Evolutionary conservation across 2,888 invertebrate genomes (phyloP).

Genomic region (Drosophila siamana): DNA sequence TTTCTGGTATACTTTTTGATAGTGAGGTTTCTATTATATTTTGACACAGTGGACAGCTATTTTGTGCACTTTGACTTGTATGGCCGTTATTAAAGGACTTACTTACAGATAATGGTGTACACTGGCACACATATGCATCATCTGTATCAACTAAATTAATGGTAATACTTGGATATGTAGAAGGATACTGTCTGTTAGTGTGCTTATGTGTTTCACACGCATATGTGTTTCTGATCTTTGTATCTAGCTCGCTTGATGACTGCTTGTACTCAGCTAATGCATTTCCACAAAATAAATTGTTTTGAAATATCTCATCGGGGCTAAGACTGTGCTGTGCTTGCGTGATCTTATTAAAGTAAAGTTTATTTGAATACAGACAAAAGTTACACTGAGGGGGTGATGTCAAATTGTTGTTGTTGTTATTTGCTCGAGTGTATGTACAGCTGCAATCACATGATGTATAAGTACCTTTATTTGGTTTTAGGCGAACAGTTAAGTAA

Average conservation of each 20-base stretch:
- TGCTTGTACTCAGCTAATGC: not conserved
- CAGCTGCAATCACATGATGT: conserved; percentile 78
- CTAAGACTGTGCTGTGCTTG: conserved; percentile 47
- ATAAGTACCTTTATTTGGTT: conserved; percentile 83
- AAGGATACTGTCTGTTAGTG: conserved; percentile 1
- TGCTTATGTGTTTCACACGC: conserved; percentile 8
- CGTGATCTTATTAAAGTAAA: conserved; percentile 60
- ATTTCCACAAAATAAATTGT: conserved; percentile 2
- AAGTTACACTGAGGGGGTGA: conserved; percentile 51
- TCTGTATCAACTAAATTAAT: conserved; percentile 87
- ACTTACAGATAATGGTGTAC: conserved; percentile 63
- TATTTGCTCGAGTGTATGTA: conserved; percentile 64
- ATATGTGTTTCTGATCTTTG: not conserved
- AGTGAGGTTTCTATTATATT: conserved; percentile 83
- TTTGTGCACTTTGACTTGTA: conserved; percentile 50
- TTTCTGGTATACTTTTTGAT: conserved; percentile 82
- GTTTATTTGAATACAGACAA: conserved; percentile 55
- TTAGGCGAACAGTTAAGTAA: conserved; percentile 82
- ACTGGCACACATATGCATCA: conserved; percentile 83
- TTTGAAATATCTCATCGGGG: conserved; percentile 22
- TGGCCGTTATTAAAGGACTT: conserved; percentile 21
- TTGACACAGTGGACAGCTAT: conserved; percentile 81
- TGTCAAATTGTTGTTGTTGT: conserved; percentile 70
- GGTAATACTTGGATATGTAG: conserved; percentile 72
- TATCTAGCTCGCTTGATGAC: not conserved